A percentile compares a stretch with the other conserved stretches of the same genome.
These are phyloP conservation scores for Arge pagana DNA, from an alignment of 2,888 invertebrate genomes.

Conservation along the genomic window DNA sequence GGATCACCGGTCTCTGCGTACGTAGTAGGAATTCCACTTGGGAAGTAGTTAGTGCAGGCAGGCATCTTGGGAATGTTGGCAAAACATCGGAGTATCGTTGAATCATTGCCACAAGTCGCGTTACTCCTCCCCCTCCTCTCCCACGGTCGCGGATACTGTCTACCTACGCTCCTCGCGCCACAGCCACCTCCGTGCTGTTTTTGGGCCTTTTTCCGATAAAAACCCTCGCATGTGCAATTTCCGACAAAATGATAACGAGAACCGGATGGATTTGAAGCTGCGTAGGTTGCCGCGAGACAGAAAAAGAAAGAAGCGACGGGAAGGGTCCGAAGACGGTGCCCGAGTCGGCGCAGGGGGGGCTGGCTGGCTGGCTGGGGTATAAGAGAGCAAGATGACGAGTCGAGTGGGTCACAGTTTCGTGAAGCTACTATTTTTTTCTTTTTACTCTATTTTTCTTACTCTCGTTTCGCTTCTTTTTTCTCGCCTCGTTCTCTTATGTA, in stretches of 20 bases:
- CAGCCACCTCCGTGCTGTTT: too few species aligned
- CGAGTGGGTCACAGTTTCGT: constrained; percentile 45
- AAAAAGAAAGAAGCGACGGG: constrained; percentile 7
- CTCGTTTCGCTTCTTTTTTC: background rate
- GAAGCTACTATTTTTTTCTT: constrained; percentile 5
- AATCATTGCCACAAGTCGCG: constrained; percentile 23
- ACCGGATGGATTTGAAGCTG: too few species aligned
- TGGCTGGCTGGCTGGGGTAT: too few species aligned
- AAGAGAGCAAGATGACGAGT: background rate
- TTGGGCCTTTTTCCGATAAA: too few species aligned
- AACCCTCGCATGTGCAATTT: too few species aligned
- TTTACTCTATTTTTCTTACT: constrained; percentile 14
- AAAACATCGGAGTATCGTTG: constrained; percentile 35
- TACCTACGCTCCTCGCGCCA: too few species aligned
- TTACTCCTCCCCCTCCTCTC: background rate
- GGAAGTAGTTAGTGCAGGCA: constrained; percentile 37
- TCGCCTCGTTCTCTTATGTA: background rate
- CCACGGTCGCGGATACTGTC: background rate
- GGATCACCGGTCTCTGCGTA: background rate
- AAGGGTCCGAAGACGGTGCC: constrained; percentile 6
- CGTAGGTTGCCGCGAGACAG: too few species aligned
- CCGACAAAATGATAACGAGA: too few species aligned
- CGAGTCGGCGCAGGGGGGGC: too few species aligned
- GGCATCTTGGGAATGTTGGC: constrained; percentile 40
- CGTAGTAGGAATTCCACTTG: constrained; percentile 35